Evolutionary conservation across 2,113 vertebrate genomes (phyloP), one percentile per base, ranked within the genome.

Genomic region (Scytalopus superciliaris): DNA sequence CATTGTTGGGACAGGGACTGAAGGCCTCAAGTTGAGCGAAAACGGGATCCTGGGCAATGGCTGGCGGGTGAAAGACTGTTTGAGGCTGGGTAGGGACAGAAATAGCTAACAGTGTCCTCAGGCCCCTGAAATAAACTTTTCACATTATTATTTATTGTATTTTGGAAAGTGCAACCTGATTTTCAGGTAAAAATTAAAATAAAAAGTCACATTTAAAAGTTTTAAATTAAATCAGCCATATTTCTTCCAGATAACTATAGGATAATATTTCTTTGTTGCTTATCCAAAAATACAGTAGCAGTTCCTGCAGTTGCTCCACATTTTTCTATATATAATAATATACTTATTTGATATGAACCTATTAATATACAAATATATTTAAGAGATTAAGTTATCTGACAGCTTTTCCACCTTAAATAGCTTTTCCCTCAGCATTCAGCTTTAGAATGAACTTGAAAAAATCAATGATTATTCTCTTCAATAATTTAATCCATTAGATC

Each of bases 381-480:
- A 19, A 64, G 31, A 69, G 6, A 50, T 33, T 10, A 25, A 84
- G 66, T 49, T 75, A 40, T 57, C 31, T 79, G 28, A 28, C 55
- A 81, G 1, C 28, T 90, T 77, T n/a, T n/a, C n/a, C n/a, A 42
- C 7, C 19, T 85, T 49, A 53, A 79, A 83, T 37, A 79, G 11
- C 2, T 83, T 79, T 57, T 47, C 17, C 6, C 3, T 79, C 25
- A 50, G 13, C 6, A n/a, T 63, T 72, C 22, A 83, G 19, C 12
- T 76, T 74, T 67, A 45, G 13, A 83, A 66, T 18, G 6, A 79
- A 59, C 19, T 88, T 13, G 23, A 72, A 75, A 62, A 76, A 83
- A 83, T 83, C 44, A 83, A 39, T 59, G 57, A 31, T 50, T 83
- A 23, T 80, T 80, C 11, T 76, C n/a, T n/a, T 90, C 49, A 94